Base-by-base conservation (phyloP, 2,888 invertebrate genomes). In the Coenonympha arcania region DNA sequence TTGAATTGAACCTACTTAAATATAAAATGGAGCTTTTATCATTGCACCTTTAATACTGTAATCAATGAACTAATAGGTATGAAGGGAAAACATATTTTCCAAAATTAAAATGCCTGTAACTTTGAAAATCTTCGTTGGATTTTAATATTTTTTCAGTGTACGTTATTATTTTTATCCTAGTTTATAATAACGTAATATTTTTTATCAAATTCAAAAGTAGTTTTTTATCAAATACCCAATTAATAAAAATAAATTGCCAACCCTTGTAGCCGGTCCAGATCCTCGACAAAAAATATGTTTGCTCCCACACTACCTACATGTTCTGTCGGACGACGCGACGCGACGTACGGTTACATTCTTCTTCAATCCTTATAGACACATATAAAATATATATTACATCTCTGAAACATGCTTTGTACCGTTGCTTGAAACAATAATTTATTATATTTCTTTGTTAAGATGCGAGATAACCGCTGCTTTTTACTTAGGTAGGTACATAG, bases 251-350 rank as follows among this genome's bases (percentile, higher is more conserved):
- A 24, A 39, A 15, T 15, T 33, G 43, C 4, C 33, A 43, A 9
- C 43, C 43, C 43, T 43, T 5, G 4, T n/a, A 39, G 31, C 18
- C 4, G 22, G 43, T 47, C 26, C 45, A 54, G 55, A 53, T 49
- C 46, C 47, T 48, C 48, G 44, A 52, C 55, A 59, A 59, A 59
- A 59, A 59, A 61, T 58, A 53, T 54, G 39, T 56, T 50, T 47
- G 55, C 55, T 59, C 60, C 56, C 60, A 60, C 60, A 57, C 52
- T 59, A 53, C 59, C 52, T 59, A 53, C 59, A 56, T 54, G 52
- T 49, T 46, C 54, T 52, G 48, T 40, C 50, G 53, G 54, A 48
- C 59, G 48, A 56, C n/a, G n/a, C n/a, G n/a, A n/a, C n/a, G n/a
- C n/a, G n/a, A n/a, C 50, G 42, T 55, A 54, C 55, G 52, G 55